These are phyloP conservation scores for Apotomis betuletana DNA, from an alignment of 2,888 invertebrate species.

Conservation along the genomic window DNA sequence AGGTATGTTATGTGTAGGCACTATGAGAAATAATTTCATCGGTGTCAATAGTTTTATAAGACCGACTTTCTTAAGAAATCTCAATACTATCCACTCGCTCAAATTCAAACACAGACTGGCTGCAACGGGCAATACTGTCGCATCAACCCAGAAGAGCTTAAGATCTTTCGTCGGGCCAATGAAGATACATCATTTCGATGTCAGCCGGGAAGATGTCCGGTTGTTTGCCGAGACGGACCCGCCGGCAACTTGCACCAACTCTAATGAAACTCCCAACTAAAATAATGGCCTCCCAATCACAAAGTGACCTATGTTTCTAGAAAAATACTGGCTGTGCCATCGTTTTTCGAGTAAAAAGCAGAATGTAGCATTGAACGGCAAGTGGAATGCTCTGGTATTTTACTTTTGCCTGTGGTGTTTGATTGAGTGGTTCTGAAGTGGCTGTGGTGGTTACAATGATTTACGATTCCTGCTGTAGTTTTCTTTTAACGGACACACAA, in stretches of 20 bases:
- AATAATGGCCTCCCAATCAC: conserved; percentile 9
- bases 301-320: not conserved
- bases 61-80: not conserved
- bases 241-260: conserved; percentile 25
- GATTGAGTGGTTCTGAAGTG: conserved; percentile 20
- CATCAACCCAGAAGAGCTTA: not conserved
- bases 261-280: conserved; percentile 31
- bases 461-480: not conserved
- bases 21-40: too few relatives aligned
- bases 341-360: not conserved
- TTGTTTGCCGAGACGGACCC: conserved; percentile 26
- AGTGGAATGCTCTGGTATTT: conserved; percentile 16
- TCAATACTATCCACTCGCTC: conserved; percentile 5
- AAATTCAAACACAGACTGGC: conserved; percentile 12
- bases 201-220: not conserved
- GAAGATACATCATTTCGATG: not conserved
- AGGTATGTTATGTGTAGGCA: too few relatives aligned
- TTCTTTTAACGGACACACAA: not conserved
- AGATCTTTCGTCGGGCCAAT: not conserved
- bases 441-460: conserved; percentile 5
- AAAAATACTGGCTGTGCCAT: not conserved
- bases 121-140: not conserved
- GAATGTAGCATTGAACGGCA: conserved; percentile 6
- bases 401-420: conserved; percentile 20
- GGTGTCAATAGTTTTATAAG: too few relatives aligned